Evolutionary conservation across 1,140 invertebrate genomes (phyloP).

Genomic region (Cydia pomonella): DNA sequence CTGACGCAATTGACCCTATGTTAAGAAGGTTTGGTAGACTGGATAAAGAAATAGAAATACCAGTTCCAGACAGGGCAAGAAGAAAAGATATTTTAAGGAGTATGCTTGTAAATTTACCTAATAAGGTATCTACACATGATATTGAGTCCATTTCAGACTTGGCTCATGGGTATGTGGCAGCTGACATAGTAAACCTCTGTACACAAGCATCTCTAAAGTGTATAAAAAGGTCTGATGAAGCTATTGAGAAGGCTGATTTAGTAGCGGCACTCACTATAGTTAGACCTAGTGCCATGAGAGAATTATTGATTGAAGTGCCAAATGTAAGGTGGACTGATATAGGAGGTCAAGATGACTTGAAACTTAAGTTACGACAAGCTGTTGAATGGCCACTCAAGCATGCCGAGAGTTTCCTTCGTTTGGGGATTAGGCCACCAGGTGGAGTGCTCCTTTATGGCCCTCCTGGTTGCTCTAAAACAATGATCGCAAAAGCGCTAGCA

Average conservation of each 20-base stretch:
- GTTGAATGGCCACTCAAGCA: conserved; percentile 96
- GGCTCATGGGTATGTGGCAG: conserved; percentile 94
- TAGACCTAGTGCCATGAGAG: conserved; percentile 94
- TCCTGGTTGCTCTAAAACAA: conserved; percentile 98
- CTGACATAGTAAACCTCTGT: conserved; percentile 89
- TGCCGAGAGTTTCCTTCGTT: conserved; percentile 92
- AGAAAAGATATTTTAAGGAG: conserved; percentile 86
- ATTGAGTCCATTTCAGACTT: conserved; percentile 84
- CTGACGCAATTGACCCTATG: conserved; percentile 86
- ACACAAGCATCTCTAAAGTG: conserved; percentile 85
- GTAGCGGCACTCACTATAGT: conserved; percentile 85
- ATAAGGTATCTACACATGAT: conserved; percentile 81
- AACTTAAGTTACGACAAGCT: conserved; percentile 92
- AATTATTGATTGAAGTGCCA: conserved; percentile 91
- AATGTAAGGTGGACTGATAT: conserved; percentile 96
- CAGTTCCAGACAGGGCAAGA: conserved; percentile 86
- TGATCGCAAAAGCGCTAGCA: conserved; percentile 96
- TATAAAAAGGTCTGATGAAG: conserved; percentile 58
- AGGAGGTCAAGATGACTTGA: conserved; percentile 93
- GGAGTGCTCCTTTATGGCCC: conserved; percentile 98
- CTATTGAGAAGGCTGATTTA: conserved; percentile 80
- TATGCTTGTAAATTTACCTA: conserved; percentile 81
- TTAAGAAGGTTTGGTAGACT: conserved; percentile 89
- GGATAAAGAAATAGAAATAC: conserved; percentile 93
- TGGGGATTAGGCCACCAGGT: conserved; percentile 96